phyloP scores from a whole-genome alignment of 64 coral and sea anemone genomes.

The Montipora foliosa region DNA sequence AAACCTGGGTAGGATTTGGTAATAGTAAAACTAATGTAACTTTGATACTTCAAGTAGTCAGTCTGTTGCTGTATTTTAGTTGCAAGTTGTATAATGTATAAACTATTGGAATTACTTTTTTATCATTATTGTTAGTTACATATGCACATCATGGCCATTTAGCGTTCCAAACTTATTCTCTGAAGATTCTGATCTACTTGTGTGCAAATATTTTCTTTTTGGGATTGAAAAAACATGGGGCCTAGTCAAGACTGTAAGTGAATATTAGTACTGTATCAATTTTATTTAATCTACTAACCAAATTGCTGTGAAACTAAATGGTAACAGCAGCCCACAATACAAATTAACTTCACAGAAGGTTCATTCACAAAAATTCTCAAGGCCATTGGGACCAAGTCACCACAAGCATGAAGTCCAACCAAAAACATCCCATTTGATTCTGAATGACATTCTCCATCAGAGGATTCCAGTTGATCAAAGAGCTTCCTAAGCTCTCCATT shows the following conservation, averaged over 20 bases:
- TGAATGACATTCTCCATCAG: neutral
- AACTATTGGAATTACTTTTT: no score
- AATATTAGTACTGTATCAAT: neutral
- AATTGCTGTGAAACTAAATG: slow-evolving; percentile 76
- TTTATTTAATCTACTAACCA: neutral
- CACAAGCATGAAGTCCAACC: slow-evolving; percentile 89
- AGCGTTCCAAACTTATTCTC: no score
- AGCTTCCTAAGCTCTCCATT: slow-evolving; percentile 2
- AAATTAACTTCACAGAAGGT: slow-evolving; percentile 61
- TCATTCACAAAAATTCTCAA: slow-evolving; percentile 77
- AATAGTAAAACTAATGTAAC: no score
- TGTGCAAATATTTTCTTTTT: no score
- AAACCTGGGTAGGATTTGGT: no score
- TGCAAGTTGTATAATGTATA: no score
- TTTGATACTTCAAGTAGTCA: no score
- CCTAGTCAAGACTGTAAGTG: neutral
- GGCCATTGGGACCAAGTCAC: slow-evolving; percentile 79
- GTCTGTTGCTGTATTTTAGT: no score
- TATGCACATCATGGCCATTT: no score
- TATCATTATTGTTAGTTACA: no score
- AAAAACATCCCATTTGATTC: slow-evolving; percentile 35
- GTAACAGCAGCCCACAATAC: slow-evolving; percentile 95
- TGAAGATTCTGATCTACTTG: no score
- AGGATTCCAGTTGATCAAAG: neutral
- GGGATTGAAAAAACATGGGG: no score